Conservation (phyloP, 1,140 invertebrate genomes). For the Amyelois transitella region DNA sequence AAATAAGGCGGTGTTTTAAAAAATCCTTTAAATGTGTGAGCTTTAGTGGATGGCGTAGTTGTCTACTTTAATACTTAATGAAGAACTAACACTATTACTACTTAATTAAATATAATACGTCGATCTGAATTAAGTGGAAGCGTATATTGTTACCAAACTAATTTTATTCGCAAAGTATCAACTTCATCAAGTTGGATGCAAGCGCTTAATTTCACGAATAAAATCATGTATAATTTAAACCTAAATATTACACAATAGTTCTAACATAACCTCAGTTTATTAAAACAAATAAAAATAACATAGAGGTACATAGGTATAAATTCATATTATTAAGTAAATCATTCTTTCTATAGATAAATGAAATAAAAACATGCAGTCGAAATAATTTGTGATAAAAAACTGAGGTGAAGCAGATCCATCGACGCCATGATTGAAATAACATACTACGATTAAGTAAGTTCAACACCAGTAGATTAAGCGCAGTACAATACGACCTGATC, state of each 20-base stretch:
- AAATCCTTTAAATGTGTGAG: constrained; percentile 10
- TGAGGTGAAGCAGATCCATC: constrained; percentile 36
- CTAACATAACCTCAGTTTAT: constrained; percentile 35
- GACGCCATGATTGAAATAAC: constrained; percentile 16
- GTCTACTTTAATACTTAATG: constrained; percentile 61
- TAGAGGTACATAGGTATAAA: constrained; percentile 9
- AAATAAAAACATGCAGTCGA: constrained; percentile 14
- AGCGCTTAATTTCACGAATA: constrained; percentile 20
- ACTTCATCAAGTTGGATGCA: not conserved
- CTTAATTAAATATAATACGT: constrained; percentile 71
- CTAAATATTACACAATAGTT: constrained; percentile 36
- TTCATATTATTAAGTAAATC: constrained; percentile 6
- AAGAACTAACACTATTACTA: constrained; percentile 65
- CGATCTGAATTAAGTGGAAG: constrained; percentile 65
- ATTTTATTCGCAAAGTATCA: constrained; percentile 33
- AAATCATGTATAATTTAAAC: constrained; percentile 30
- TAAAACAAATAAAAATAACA: constrained; percentile 24
- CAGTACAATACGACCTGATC: constrained; percentile 46
- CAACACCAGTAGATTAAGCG: constrained; percentile 60
- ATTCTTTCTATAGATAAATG: constrained; percentile 4
- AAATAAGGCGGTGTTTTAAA: constrained; percentile 1
- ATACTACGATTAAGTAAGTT: constrained; percentile 46
- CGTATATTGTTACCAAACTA: constrained; percentile 52
- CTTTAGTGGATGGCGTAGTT: constrained; percentile 51
- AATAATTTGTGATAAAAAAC: constrained; percentile 37